Base-by-base conservation (phyloP, 1,140 invertebrate genomes). In the Varroa destructor region DNA sequence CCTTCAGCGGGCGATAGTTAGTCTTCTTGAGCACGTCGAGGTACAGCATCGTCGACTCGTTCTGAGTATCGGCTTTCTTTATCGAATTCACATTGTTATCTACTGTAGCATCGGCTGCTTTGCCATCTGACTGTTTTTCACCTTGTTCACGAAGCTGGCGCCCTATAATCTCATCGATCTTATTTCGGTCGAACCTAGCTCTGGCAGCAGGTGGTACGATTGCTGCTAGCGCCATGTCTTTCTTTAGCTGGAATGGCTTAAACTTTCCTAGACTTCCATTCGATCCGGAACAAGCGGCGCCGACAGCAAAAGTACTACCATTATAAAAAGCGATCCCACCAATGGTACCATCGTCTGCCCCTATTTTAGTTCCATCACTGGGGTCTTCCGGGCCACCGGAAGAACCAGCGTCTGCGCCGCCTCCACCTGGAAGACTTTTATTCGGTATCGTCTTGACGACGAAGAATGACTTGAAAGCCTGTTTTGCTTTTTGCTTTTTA, bases 221-320 rank as follows among this genome's bases (percentile, higher is more conserved):
- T 12, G 79, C 78, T 1, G 79, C 79, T 58, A 80, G 72, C 54
- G 73, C 74, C 78, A 79, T 79, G 72, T 78, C 75, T 42, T 77
- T 75, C 64, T 79, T 80, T 42, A 79, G 72, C 70, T 80, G 76
- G 75, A 80, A 80, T 55, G 77, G 77, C 75, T 78, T 78, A 73
- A 80, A 80, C 37, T 76, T 70, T 1, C 12, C 37, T 12, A 8
- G 36, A 51, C 77, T 76, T 5, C 3, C 46, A 51, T 8, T 8
- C 3, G 46, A 51, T 3, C 46, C 46, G 46, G 8, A 51, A 8
- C 46, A 3, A 3, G 46, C 46, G 46, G 46, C 46, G 46, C 46
- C 46, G 8, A 3, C 46, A 5, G 4, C 46, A 3, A 51, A 51
- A 36, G 4, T 12, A 12, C 12, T 67, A 36, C 46, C 61, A 37